phyloP scores from a whole-genome alignment of 2,113 vertebrate genomes.

The Corvus hawaiiensis region DNA sequence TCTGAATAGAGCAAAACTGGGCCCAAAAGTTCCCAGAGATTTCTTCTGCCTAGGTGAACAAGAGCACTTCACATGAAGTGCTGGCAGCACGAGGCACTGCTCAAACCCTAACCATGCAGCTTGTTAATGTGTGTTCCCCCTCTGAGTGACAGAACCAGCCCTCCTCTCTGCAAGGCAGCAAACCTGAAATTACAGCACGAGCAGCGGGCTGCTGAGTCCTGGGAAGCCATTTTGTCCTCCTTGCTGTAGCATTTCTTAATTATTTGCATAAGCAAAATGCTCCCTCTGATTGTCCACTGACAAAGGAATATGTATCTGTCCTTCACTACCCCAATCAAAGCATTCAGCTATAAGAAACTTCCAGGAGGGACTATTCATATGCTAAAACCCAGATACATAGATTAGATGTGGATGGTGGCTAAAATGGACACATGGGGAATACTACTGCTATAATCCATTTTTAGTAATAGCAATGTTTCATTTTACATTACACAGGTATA shows the following conservation, averaged over 20 bases:
- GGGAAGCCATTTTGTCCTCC: background rate
- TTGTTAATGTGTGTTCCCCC: background rate
- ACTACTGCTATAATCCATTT: background rate
- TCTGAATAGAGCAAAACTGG: constrained; percentile 1
- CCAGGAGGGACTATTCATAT: background rate
- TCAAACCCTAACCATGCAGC: background rate
- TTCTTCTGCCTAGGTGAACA: background rate
- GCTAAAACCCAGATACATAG: background rate
- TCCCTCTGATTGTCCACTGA: background rate
- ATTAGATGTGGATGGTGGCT: background rate
- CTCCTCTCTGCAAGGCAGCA: background rate
- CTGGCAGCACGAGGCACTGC: background rate
- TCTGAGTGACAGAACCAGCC: constrained; percentile 4
- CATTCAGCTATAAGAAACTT: background rate
- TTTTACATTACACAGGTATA: background rate
- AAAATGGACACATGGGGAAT: background rate
- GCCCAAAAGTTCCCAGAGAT: background rate
- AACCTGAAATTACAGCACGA: background rate
- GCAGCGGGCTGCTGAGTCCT: background rate
- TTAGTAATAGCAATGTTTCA: background rate
- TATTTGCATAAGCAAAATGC: background rate
- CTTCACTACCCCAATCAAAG: background rate
- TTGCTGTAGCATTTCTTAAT: background rate
- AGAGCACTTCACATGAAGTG: background rate
- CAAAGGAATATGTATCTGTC: background rate